Percentiles rank a stretch among this genome's conserved stretches.
phyloP scores from a whole-genome alignment of 2,888 invertebrate genomes.

The Aquatica leii region DNA sequence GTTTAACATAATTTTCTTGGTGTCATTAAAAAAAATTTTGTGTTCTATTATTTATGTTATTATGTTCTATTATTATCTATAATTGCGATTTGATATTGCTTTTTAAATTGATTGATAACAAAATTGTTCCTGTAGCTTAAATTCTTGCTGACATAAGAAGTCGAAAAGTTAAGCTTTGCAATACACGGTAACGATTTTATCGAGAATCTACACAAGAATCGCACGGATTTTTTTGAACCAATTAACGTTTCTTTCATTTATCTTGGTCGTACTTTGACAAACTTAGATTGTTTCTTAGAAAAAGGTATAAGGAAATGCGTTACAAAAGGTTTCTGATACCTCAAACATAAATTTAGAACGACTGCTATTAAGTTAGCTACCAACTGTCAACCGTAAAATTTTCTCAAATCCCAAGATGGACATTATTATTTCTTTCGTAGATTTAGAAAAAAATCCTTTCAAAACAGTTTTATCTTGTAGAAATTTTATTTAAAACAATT shows the following conservation, averaged over 20 bases:
- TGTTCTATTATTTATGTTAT: too few species aligned
- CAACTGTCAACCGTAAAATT: conserved; percentile 41
- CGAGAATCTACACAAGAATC: too few species aligned
- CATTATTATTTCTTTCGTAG: conserved; percentile 39
- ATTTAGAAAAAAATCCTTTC: conserved; percentile 26
- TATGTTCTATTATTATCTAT: too few species aligned
- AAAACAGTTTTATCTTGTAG: conserved; percentile 17
- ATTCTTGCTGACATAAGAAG: too few species aligned
- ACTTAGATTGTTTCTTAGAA: conserved; percentile 16
- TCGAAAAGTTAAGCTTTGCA: too few species aligned
- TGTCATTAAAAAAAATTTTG: too few species aligned
- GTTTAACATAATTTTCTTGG: too few species aligned
- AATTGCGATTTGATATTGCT: too few species aligned
- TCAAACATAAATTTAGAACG: conserved; percentile 33
- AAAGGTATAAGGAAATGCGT: conserved; percentile 22
- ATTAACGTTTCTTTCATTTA: conserved; percentile 6
- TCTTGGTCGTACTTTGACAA: not conserved
- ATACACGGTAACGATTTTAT: too few species aligned
- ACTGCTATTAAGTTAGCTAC: conserved; percentile 36
- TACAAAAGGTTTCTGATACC: conserved; percentile 24
- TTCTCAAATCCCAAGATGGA: conserved; percentile 38
- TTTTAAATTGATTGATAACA: too few species aligned
- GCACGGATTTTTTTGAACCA: not conserved
- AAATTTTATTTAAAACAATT: not conserved
- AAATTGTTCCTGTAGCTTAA: too few species aligned